Base-by-base conservation (phyloP, 2,888 invertebrate genomes). In the Macaria liturata region DNA sequence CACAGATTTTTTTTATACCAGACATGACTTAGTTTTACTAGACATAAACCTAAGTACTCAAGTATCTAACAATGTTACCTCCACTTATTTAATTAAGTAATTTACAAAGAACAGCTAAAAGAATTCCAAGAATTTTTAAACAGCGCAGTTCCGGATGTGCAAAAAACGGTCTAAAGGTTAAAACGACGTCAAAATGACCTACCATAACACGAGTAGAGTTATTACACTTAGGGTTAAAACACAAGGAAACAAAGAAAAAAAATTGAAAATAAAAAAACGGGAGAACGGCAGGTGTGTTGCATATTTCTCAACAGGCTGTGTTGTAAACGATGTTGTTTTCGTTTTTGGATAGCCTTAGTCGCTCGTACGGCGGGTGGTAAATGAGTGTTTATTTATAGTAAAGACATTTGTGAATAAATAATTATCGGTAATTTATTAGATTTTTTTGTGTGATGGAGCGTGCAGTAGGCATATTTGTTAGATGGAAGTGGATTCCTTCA, bases 191-290 rank as follows among this genome's bases (percentile, higher is more conserved):
- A 74, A 78, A 67, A 78, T 75, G 85, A 84, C 86, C 87, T 87
- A 84, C 83, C 82, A 71, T 80, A 86, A 83, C 80, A 75, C 71
- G 68, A 72, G 74, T 71, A 69, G 75, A 74, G 77, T 83, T 84
- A 76, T 79, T 79, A 76, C 72, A 70, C 73, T 70, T 57, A 68
- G 74, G 77, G 78, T 73, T 75, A 74, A 76, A 70, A 68, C 46
- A 30, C 42, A 74, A 70, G 76, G 75, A 75, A 72, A 70, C 66
- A 76, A 78, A 67, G 66, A 67, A 74, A 81, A 80, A 78, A 80
- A 76, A 49, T 3, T 39, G 5, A 7, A 64, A 65, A 65, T 70
- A 50, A 8, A 68, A 71, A 72, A 71, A 73, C 64, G 67, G 76
- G 74, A 74, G 73, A 72, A 74, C 76, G 78, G 81, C 88, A 88